Evolutionary conservation across 2,113 vertebrate species (phyloP).

Genomic region (Poeciliopsis occidentalis): DNA sequence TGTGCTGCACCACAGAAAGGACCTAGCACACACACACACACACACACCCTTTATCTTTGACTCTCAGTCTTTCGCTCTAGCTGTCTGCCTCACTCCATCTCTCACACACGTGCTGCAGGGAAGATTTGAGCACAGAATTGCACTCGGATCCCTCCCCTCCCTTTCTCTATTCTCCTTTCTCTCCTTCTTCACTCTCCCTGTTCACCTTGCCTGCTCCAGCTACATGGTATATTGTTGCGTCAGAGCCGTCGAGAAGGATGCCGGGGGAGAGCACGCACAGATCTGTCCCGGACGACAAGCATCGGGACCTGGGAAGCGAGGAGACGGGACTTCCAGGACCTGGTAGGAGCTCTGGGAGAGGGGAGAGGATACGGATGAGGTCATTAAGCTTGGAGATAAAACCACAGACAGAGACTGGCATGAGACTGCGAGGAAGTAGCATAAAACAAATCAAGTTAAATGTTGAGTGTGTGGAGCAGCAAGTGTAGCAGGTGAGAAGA

Average conservation of each 20-base stretch:
- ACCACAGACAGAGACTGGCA: neutral
- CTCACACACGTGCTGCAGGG: constrained; percentile 69
- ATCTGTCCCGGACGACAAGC: constrained; percentile 71
- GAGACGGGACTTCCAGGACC: constrained; percentile 77
- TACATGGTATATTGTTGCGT: constrained; percentile 74
- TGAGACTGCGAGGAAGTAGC: neutral
- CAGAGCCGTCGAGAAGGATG: constrained; percentile 78
- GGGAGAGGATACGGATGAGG: neutral
- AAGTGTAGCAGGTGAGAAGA: neutral
- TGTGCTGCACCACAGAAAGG: constrained; percentile 51
- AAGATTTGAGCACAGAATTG: constrained; percentile 63
- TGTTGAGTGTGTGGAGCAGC: constrained; percentile 1
- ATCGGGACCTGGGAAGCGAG: constrained; percentile 69
- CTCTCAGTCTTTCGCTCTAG: constrained; percentile 50
- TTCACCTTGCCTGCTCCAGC: constrained; percentile 73
- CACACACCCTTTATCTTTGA: constrained; percentile 36
- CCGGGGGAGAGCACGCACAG: constrained; percentile 80
- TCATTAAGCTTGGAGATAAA: neutral
- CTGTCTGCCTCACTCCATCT: constrained; percentile 36
- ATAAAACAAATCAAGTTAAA: neutral
- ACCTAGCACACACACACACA: neutral
- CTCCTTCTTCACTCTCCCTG: constrained; percentile 36
- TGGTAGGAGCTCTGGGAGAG: constrained; percentile 74
- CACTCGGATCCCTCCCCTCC: constrained; percentile 38
- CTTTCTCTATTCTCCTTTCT: constrained; percentile 2